Evolutionary conservation across 2,797 vertebrate species (phyloP), one percentile per base, ranked within the genome.

Genomic region (Sparus aurata): DNA sequence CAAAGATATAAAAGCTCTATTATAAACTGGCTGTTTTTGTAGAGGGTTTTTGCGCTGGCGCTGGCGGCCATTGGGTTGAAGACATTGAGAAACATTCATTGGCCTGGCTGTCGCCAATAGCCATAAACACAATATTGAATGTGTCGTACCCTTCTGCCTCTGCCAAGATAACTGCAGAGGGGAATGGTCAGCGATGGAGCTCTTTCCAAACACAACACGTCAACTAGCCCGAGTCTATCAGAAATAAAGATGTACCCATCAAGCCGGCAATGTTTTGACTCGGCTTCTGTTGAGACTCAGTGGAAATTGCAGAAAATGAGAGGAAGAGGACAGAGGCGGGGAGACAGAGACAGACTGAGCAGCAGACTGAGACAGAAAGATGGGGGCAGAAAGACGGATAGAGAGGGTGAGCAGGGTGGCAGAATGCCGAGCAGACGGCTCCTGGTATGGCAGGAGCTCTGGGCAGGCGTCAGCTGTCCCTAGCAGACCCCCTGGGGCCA

Each of bases 401-500:
- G 87, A 85, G 79, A 88, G 89, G 89, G 90, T 86, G 87, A 87
- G 83, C 89, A 76, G 84, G 78, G 88, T 94, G 92, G 90, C 92
- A 93, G 87, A 92, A 92, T 89, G 89, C 90, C 81, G 90, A 94
- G 89, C 90, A 93, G 91, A 94, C 88, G 91, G 91, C 87, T 90
- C 87, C 87, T 93, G 89, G 90, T 92, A 91, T 90, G 91, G 90
- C 87, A 84, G 85, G 91, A 89, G 92, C 84, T 89, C 84, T 91
- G 88, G 84, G 90, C 91, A 89, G 92, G 93, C 92, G 81, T 94
- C 93, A 94, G 92, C 93, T 95, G 94, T 92, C 89, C 91, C 80
- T 87, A 73, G 79, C 84, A 88, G 90, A 92, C 90, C 91, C 87
- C 94, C 90, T 75, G 89, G 86, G 85, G 87, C 85, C 84, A 55